Conservation (phyloP, 2,797 vertebrate genomes). For the Anguilla anguilla region DNA sequence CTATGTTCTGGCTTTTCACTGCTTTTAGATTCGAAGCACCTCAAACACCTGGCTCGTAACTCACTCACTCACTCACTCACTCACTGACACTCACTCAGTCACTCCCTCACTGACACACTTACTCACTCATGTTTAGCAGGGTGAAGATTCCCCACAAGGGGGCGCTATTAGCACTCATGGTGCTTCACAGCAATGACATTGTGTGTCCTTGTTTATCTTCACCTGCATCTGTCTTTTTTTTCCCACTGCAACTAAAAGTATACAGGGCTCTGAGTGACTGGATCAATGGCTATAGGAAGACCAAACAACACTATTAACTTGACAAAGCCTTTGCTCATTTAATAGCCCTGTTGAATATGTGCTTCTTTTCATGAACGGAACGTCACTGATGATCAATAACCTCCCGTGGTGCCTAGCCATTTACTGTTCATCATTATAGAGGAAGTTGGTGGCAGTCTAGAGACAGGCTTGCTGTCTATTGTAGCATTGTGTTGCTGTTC, state of each 20-base stretch:
- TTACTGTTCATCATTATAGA: not conserved
- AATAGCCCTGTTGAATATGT: not conserved
- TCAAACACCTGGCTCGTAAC: too few species aligned
- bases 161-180: too few species aligned
- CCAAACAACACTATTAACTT: not conserved
- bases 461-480: too few species aligned
- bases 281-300: not conserved
- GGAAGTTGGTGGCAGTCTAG: not conserved
- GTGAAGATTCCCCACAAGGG: too few species aligned
- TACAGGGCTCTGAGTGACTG: not conserved
- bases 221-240: not conserved
- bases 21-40: too few species aligned
- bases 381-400: not conserved
- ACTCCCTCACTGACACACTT: too few species aligned
- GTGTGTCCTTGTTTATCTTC: not conserved
- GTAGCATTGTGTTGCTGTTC: not conserved
- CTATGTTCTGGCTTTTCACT: too few species aligned
- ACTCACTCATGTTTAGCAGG: too few species aligned
- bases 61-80: too few species aligned
- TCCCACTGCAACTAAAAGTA: too few species aligned
- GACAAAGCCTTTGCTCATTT: not conserved
- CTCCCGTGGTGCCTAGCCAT: not conserved
- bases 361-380: not conserved
- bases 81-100: too few species aligned
- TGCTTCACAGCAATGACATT: too few species aligned